Base-by-base conservation (phyloP, 2,888 invertebrate species). In the Conchocele bisecta region DNA sequence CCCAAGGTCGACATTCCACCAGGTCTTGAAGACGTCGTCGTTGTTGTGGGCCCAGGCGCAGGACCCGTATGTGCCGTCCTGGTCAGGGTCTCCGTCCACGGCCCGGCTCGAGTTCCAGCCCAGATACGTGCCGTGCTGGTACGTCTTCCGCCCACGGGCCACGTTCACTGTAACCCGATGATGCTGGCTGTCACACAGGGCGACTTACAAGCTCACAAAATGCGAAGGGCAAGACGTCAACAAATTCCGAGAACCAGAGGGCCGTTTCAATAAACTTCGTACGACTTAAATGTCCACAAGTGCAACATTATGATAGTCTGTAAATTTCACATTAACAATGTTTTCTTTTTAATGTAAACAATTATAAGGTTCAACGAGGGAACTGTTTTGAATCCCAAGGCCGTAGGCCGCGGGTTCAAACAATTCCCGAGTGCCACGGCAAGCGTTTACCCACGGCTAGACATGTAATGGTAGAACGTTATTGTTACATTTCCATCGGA, bases 1-100 rank as follows among this genome's bases (percentile, higher is more conserved):
- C 7, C 67, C 76, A n/a, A 83, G 67, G 56, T 83, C 82, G 4
- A 83, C 79, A 57, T 77, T 72, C 83, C 83, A 83, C 74, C 75
- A 77, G 17, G 82, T 79, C 29, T 77, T 73, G 41, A 83, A 83
- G 11, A 79, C 79, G 53, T 83, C 75, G 26, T 73, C 67, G 24
- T 67, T 64, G 58, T 79, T 78, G 26, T 79, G 69, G 3, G 77
- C 79, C 72, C 82, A 76, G 2, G 82, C 75, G 56, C 82, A 83
- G 9, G 69, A 68, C 20, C 79, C 75, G 41, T 75, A 77, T n/a
- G 75, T 68, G 1, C 82, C 82, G 42, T 79, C 75, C 53, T 77
- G 77, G 33, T 75, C 74, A 1, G 65, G 60, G 51, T 79, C 78
- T n/a, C 82, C 82, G 59, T 83, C 82, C 20, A 83, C 81, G 3